phyloP scores from a whole-genome alignment of 2,888 invertebrate species.

The Lasioglossum morio region DNA sequence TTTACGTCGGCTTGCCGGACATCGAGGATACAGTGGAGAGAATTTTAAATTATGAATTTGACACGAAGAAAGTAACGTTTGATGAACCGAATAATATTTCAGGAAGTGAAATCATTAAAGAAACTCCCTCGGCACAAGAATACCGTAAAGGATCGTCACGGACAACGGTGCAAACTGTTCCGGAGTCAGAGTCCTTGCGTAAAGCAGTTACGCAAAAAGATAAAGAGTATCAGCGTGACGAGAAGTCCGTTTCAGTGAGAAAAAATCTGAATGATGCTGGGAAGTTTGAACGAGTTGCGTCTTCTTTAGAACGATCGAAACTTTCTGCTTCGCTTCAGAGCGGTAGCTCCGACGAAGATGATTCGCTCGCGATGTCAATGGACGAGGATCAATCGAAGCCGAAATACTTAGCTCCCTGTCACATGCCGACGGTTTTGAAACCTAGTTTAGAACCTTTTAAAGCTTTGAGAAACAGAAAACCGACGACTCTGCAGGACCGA shows the following conservation, averaged over 20 bases:
- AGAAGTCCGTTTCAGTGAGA: not conserved
- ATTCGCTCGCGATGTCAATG: constrained; percentile 61
- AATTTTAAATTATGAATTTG: constrained; percentile 5
- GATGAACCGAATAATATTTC: not conserved
- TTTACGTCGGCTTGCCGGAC: constrained; percentile 49
- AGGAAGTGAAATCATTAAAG: not conserved
- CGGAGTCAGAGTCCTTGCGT: constrained; percentile 6
- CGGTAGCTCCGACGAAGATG: constrained; percentile 73
- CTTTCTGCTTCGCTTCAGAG: constrained; percentile 60
- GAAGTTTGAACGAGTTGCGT: constrained; percentile 64
- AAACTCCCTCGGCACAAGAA: not conserved
- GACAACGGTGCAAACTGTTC: not conserved
- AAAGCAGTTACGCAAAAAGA: not conserved
- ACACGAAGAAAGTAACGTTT: constrained; percentile 26
- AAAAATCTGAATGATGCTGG: constrained; percentile 39
- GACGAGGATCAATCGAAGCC: constrained; percentile 59
- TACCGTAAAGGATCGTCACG: not conserved
- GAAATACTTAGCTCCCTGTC: constrained; percentile 79
- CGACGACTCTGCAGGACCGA: constrained; percentile 52
- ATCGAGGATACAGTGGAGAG: not conserved
- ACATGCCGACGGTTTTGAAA: constrained; percentile 76
- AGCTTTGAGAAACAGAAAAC: constrained; percentile 71
- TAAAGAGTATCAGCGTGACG: constrained; percentile 8
- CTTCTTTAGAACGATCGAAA: constrained; percentile 70
- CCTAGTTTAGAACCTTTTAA: constrained; percentile 80